Conservation (phyloP, 2,797 vertebrate genomes). For the Astyanax mexicanus region DNA sequence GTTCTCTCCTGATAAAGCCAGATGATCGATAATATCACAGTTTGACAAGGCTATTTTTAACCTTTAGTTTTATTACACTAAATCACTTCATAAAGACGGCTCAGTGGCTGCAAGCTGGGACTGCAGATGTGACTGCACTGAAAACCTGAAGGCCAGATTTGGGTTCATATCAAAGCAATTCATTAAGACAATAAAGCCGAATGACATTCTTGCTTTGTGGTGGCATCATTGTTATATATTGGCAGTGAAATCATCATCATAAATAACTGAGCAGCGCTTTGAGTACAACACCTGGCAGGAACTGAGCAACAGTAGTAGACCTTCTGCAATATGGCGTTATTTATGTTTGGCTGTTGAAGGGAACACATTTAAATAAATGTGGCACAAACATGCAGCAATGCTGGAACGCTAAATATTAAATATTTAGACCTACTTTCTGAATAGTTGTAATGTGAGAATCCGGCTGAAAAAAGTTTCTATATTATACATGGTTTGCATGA, state of each 20-base stretch:
- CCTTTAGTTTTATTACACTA: slow-evolving; percentile 33
- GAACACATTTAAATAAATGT: not conserved
- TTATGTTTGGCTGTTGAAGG: not conserved
- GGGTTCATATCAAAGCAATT: not conserved
- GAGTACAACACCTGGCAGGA: not conserved
- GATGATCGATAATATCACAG: slow-evolving; percentile 41
- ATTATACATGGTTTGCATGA: too few species aligned
- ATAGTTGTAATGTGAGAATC: not conserved
- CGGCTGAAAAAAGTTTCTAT: too few species aligned
- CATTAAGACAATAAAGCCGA: not conserved
- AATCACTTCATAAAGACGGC: slow-evolving; percentile 29
- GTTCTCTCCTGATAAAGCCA: slow-evolving; percentile 36
- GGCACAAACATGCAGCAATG: not conserved
- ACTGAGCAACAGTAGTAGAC: not conserved
- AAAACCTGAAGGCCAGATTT: not conserved
- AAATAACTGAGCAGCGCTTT: not conserved
- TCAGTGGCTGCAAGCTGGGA: not conserved
- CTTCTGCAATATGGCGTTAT: not conserved
- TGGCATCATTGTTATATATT: not conserved
- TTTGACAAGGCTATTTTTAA: slow-evolving; percentile 23
- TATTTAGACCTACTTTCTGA: not conserved
- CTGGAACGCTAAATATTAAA: not conserved
- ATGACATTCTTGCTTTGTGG: not conserved
- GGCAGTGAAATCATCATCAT: not conserved
- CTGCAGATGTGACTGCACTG: not conserved